A percentile compares a stretch with the other conserved stretches of the same genome.
Conservation (phyloP, 2,888 invertebrate genomes). For the Trissolcus brochymenae region DNA sequence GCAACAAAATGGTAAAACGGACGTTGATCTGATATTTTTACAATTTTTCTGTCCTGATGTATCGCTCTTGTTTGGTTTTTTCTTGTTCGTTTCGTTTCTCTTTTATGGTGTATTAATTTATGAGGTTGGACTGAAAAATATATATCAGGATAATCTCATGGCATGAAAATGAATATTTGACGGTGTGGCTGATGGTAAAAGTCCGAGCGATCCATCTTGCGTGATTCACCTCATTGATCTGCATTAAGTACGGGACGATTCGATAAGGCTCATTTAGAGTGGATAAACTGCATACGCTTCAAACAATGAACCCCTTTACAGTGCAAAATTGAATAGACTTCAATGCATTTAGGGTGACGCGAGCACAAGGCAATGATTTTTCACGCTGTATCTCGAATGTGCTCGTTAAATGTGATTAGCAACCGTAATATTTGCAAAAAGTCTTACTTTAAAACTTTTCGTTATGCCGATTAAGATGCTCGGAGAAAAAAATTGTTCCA, state of each 20-base stretch:
- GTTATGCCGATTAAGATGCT: constrained; percentile 13
- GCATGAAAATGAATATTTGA: constrained; percentile 31
- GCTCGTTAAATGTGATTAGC: constrained; percentile 57
- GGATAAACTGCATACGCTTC: constrained; percentile 61
- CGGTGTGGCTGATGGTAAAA: constrained; percentile 26
- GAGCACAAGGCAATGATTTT: constrained; percentile 54
- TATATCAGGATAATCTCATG: constrained; percentile 26
- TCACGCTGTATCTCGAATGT: constrained; percentile 68
- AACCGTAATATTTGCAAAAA: constrained; percentile 26
- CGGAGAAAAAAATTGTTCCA: too few species aligned
- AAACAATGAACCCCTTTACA: constrained; percentile 66
- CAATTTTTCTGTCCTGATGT: too few species aligned
- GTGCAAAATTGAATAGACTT: constrained; percentile 62
- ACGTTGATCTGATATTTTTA: too few species aligned
- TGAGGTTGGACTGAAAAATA: constrained; percentile 2
- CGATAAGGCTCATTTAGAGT: constrained; percentile 66
- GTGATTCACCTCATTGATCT: constrained; percentile 65
- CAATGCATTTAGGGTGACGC: constrained; percentile 63
- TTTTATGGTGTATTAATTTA: too few species aligned
- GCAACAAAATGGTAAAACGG: neutral
- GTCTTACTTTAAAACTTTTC: constrained; percentile 27
- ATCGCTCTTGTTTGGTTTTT: too few species aligned
- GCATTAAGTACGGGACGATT: constrained; percentile 69
- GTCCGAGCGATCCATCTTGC: constrained; percentile 57
- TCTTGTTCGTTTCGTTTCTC: too few species aligned